A percentile compares a stretch with the other conserved stretches of the same genome.
These are phyloP conservation scores for Todus mexicanus DNA, from an alignment of 2,797 vertebrate species.

Conservation along the genomic window DNA sequence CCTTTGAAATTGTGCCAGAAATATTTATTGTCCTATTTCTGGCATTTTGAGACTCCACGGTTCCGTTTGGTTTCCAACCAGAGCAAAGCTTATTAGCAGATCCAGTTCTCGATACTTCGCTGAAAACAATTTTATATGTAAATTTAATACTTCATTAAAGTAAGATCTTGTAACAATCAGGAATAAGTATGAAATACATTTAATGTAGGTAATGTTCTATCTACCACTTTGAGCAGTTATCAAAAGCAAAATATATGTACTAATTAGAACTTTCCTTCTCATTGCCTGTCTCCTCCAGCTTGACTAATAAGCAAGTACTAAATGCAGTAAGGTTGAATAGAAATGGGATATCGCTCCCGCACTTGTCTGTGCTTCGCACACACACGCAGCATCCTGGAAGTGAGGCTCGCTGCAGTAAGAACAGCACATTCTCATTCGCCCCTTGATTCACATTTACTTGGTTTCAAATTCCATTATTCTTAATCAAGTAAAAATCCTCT, in stretches of 20 bases:
- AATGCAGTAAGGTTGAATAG: conserved; percentile 11
- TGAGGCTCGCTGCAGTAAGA: not conserved
- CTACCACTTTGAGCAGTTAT: conserved; percentile 37
- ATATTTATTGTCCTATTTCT: conserved; percentile 78
- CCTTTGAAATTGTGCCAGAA: conserved; percentile 80
- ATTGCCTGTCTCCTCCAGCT: conserved; percentile 54
- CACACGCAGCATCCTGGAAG: not conserved
- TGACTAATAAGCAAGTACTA: conserved; percentile 40
- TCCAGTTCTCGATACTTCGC: conserved; percentile 50
- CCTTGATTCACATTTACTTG: not conserved
- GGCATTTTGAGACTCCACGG: conserved; percentile 59
- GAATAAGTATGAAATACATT: conserved; percentile 12
- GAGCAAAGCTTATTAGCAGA: conserved; percentile 70
- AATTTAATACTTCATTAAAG: conserved; percentile 59
- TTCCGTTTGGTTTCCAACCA: conserved; percentile 68
- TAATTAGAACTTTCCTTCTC: conserved; percentile 58
- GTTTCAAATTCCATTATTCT: conserved; percentile 22
- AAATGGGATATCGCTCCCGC: not conserved
- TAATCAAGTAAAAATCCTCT: conserved; percentile 9
- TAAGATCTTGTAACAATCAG: conserved; percentile 44
- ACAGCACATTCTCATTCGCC: not conserved
- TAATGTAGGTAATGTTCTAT: conserved; percentile 22
- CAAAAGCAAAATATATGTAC: conserved; percentile 58
- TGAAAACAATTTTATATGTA: conserved; percentile 56
- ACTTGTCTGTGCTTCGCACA: not conserved